Base-by-base conservation (phyloP, 2,113 vertebrate genomes). In the Daboia siamensis region DNA sequence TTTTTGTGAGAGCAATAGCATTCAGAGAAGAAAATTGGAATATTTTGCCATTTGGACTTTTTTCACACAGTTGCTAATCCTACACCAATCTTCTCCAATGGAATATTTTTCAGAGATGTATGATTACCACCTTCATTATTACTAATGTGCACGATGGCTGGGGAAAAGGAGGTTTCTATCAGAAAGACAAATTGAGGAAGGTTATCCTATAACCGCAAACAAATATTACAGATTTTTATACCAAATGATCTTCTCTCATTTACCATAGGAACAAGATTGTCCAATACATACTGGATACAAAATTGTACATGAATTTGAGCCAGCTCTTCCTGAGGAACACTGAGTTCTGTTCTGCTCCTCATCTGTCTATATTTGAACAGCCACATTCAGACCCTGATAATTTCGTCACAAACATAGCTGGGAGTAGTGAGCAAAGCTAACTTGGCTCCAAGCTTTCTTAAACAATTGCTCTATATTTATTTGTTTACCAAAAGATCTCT, bases 321-420 rank as follows among this genome's bases (percentile, higher is more conserved):
- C 90, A 91, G 51, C 26, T 39, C 64, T 69, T 64, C 24, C 44
- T n/a, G 17, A 33, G 64, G 39, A 89, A 89, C 87, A 92, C 64
- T 15, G 69, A 46, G 64, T 92, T 80, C 86, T 23, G 55, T 88
- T 89, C 61, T 89, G 54, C 44, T 57, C 87, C 6, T 33, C 64
- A 89, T 84, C 39, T 84, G 26, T 89, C 87, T 92, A 29, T 92
- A 64, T 84, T 89, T 92, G 64, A 92, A 84, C 69, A 89, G 64
- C 26, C 84, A 55, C 80, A 89, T 87, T 56, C 69, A 89, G 26
- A 89, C 87, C 46, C 55, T 92, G 91, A 84, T 85, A 92, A 88
- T 11, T 57, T 89, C 54, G 13, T 84, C 64, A 84, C 64, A 87
- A 33, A 8, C 17, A 33, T 13, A 91, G 48, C 86, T 88, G 86